A percentile compares a stretch with the other conserved stretches of the same genome.
These are phyloP conservation scores for Pyrrhosoma nymphula DNA, from an alignment of 2,888 invertebrate species.

Conservation along the genomic window DNA sequence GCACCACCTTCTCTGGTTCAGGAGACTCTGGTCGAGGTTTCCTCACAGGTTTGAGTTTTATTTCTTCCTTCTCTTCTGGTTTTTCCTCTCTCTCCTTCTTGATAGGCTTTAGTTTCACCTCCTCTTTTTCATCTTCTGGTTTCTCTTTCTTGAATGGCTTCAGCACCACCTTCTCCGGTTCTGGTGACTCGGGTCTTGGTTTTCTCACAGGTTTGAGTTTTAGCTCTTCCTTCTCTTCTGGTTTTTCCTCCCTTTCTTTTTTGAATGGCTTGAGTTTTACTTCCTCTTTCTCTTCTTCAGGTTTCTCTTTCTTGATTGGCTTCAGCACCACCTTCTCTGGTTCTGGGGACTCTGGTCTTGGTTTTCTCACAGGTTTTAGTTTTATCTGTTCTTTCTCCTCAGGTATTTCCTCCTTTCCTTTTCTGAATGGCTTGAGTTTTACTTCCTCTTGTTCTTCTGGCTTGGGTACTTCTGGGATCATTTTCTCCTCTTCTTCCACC, in stretches of 20 bases:
- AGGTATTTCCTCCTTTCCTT: conserved; percentile 25
- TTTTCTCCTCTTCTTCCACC: not conserved
- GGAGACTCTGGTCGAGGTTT: conserved; percentile 54
- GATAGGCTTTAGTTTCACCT: conserved; percentile 70
- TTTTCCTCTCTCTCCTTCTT: conserved; percentile 70
- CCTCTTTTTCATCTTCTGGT: conserved; percentile 72
- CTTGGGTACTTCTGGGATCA: not conserved
- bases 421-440: conserved; percentile 39
- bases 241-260: conserved; percentile 72
- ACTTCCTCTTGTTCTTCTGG: conserved; percentile 65
- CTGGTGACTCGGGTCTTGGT: conserved; percentile 69
- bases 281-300: conserved; percentile 78
- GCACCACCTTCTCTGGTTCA: conserved; percentile 71
- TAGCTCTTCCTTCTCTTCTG: conserved; percentile 72
- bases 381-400: conserved; percentile 71
- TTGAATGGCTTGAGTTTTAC: conserved; percentile 76
- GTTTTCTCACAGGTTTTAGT: conserved; percentile 72
- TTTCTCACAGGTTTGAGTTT: conserved; percentile 73
- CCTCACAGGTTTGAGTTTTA: conserved; percentile 47
- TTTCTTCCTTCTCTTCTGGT: conserved; percentile 72
- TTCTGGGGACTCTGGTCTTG: conserved; percentile 73
- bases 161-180: conserved; percentile 69
- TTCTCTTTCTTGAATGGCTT: conserved; percentile 72
- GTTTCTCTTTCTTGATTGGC: conserved; percentile 75
- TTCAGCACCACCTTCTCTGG: conserved; percentile 72